Percentiles rank a stretch among this genome's conserved stretches.
These are phyloP conservation scores for Propsilocerus akamusi DNA, from an alignment of 1,140 invertebrate species.

Conservation along the genomic window DNA sequence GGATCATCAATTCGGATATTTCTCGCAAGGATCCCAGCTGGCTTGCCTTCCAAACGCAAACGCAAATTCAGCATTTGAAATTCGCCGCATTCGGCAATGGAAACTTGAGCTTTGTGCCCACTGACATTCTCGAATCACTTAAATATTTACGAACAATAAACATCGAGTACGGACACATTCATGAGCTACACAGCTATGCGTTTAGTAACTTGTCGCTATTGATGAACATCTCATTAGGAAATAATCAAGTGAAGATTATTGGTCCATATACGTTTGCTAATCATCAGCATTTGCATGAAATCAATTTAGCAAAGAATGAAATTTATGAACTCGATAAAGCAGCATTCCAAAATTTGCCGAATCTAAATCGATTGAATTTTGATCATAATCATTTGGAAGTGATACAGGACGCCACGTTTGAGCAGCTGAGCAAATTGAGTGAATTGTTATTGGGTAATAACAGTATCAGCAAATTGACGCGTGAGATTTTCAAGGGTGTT, in stretches of 20 bases:
- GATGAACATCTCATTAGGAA: constrained; percentile 39
- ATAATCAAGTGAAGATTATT: constrained; percentile 44
- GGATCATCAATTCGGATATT: constrained; percentile 42
- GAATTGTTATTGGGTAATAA: constrained; percentile 52
- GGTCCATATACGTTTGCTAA: constrained; percentile 42
- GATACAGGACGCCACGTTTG: constrained; percentile 49
- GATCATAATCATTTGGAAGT: constrained; percentile 52
- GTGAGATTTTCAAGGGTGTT: constrained; percentile 49
- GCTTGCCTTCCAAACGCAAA: constrained; percentile 48
- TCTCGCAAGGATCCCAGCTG: constrained; percentile 41
- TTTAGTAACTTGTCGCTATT: constrained; percentile 50
- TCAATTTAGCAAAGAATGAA: constrained; percentile 50
- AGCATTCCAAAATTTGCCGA: constrained; percentile 46
- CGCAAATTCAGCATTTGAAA: constrained; percentile 41
- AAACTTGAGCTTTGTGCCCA: constrained; percentile 44
- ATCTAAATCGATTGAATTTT: constrained; percentile 41
- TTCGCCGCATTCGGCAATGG: constrained; percentile 45
- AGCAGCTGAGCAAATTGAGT: constrained; percentile 37
- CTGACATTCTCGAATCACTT: constrained; percentile 39
- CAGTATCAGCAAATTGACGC: constrained; percentile 42
- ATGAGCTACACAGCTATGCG: constrained; percentile 39
- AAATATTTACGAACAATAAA: constrained; percentile 40
- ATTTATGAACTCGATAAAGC: constrained; percentile 47
- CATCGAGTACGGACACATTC: constrained; percentile 49
- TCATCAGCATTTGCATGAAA: constrained; percentile 37